Percentiles rank a stretch among this genome's conserved stretches.
Evolutionary conservation across 2,888 invertebrate genomes (phyloP).

Genomic region (Druceiella hillmani): DNA sequence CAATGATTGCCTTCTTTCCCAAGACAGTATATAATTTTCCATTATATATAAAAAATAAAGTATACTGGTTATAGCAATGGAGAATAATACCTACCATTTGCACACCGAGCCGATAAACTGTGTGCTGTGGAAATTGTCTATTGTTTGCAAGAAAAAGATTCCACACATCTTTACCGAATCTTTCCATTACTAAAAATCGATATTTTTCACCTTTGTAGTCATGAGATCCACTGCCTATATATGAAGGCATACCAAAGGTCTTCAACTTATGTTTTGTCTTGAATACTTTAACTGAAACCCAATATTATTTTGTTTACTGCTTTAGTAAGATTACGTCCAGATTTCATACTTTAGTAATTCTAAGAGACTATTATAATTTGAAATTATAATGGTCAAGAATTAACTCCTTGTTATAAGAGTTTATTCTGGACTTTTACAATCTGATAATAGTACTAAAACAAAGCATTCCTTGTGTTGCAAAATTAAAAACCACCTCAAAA

Average conservation of each 20-base stretch:
- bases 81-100: slow-evolving; percentile 65
- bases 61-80: too few relatives aligned
- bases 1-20: slow-evolving; percentile 6
- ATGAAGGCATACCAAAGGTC: slow-evolving; percentile 78
- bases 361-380: too few relatives aligned
- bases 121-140: slow-evolving; percentile 61
- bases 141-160: slow-evolving; percentile 65
- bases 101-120: slow-evolving; percentile 73
- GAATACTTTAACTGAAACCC: slow-evolving; percentile 66
- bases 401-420: too few relatives aligned
- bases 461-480: too few relatives aligned
- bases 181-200: slow-evolving; percentile 84
- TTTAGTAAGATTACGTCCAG: too few relatives aligned
- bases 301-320: too few relatives aligned
- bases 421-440: too few relatives aligned
- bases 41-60: neutral
- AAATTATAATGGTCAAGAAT: too few relatives aligned
- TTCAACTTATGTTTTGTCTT: slow-evolving; percentile 61
- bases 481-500: too few relatives aligned
- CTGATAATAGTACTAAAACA: too few relatives aligned
- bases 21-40: neutral
- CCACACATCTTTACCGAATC: slow-evolving; percentile 83
- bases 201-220: slow-evolving; percentile 71
- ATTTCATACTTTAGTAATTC: too few relatives aligned
- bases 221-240: slow-evolving; percentile 79